Conservation (phyloP, 2,888 invertebrate genomes). For the Anorthoa munda region DNA sequence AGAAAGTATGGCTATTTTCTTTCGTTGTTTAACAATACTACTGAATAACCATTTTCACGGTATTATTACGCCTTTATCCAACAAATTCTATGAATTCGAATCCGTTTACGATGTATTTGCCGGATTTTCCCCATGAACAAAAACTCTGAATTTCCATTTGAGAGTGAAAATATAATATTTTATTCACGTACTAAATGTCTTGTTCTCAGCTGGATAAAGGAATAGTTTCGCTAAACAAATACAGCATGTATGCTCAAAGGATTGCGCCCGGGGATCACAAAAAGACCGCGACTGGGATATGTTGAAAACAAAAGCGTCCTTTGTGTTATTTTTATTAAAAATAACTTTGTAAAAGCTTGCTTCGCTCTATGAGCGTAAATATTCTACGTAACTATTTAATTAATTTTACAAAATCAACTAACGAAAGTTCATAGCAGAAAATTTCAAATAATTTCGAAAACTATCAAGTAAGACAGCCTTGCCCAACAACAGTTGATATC, state of each 20-base stretch:
- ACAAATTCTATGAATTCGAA: conserved; percentile 15
- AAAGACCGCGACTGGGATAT: conserved; percentile 29
- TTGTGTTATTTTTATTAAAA: conserved; percentile 38
- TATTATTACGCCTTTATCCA: conserved; percentile 4
- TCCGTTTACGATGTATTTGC: conserved; percentile 7
- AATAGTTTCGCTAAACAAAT: conserved; percentile 39
- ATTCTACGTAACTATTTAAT: conserved; percentile 19
- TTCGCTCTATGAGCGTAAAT: conserved; percentile 4
- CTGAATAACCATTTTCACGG: conserved; percentile 13
- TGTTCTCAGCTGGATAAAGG: conserved; percentile 41
- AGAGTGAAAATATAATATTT: conserved; percentile 24
- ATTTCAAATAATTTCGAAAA: neutral
- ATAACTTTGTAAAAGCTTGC: conserved; percentile 8
- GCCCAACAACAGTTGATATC: conserved; percentile 14
- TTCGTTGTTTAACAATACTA: neutral
- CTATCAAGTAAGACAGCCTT: conserved; percentile 24
- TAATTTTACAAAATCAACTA: conserved; percentile 12
- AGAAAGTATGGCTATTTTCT: neutral
- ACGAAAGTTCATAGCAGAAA: neutral
- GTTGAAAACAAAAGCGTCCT: conserved; percentile 39
- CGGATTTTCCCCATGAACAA: conserved; percentile 12
- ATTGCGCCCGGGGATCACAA: conserved; percentile 30
- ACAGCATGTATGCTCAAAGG: conserved; percentile 43
- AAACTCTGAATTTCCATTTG: conserved; percentile 30
- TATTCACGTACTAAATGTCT: conserved; percentile 43